These are phyloP conservation scores for Rhaphigaster nebulosa DNA, from an alignment of 2,888 invertebrate species.

Conservation along the genomic window DNA sequence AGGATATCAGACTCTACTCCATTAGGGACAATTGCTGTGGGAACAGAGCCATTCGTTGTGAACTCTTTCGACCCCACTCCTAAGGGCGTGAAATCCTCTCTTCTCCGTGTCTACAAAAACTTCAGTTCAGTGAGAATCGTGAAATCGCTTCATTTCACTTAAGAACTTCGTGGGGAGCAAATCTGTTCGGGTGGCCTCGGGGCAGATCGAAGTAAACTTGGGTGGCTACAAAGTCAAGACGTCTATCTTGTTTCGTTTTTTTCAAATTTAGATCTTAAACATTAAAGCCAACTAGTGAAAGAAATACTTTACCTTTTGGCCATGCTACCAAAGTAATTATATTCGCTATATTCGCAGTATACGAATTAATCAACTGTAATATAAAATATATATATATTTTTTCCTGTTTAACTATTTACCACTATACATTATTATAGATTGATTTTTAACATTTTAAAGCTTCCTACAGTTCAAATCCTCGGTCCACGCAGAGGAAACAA, in stretches of 20 bases:
- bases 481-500: too few relatives aligned
- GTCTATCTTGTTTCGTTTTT: background rate
- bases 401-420: too few relatives aligned
- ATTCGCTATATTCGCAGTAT: too few relatives aligned
- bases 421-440: too few relatives aligned
- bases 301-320: too few relatives aligned
- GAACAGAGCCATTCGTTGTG: background rate
- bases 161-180: background rate
- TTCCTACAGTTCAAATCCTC: too few relatives aligned
- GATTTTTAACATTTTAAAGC: too few relatives aligned
- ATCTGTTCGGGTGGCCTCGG: background rate
- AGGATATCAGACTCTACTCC: background rate
- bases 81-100: background rate
- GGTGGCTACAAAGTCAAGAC: background rate
- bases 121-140: background rate
- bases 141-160: slow-evolving; percentile 9
- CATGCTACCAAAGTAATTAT: too few relatives aligned
- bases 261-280: background rate
- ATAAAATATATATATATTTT: too few relatives aligned
- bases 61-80: background rate
- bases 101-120: background rate
- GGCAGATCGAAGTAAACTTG: background rate
- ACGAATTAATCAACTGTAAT: too few relatives aligned
- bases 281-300: too few relatives aligned
- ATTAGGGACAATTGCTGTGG: background rate